phyloP scores from a whole-genome alignment of 2,888 invertebrate genomes.

The Phlogophora meticulosa region DNA sequence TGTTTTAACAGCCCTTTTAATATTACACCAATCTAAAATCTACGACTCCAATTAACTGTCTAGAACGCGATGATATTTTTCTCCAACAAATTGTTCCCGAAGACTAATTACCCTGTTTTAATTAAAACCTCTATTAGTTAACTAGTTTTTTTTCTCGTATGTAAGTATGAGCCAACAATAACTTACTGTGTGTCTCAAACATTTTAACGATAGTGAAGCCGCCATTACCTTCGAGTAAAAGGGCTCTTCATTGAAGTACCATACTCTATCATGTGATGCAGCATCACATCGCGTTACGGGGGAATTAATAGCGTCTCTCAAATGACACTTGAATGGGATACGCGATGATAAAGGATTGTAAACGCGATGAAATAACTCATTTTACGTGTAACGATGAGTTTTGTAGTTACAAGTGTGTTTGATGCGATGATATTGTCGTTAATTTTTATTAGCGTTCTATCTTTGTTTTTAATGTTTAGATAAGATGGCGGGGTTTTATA shows the following conservation, averaged over 20 bases:
- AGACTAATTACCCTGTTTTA: constrained; percentile 41
- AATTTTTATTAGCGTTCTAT: constrained; percentile 28
- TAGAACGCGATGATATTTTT: constrained; percentile 29
- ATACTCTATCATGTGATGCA: constrained; percentile 62
- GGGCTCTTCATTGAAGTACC: constrained; percentile 64
- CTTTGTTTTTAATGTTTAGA: neutral
- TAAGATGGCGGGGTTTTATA: too few relatives aligned
- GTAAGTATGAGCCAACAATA: constrained; percentile 14
- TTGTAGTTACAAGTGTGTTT: constrained; percentile 11
- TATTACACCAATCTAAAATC: constrained; percentile 18
- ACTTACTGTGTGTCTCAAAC: neutral
- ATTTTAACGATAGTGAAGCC: constrained; percentile 21
- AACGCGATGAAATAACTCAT: constrained; percentile 63
- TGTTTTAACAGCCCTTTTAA: constrained; percentile 13
- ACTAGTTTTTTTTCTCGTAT: constrained; percentile 21
- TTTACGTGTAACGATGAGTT: constrained; percentile 36
- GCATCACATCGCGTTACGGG: constrained; percentile 65
- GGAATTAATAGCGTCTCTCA: constrained; percentile 74
- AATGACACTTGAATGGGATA: constrained; percentile 69
- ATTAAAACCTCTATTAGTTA: constrained; percentile 27
- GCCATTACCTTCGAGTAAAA: constrained; percentile 43
- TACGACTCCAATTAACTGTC: constrained; percentile 16
- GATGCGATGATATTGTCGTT: constrained; percentile 21
- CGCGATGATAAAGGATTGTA: constrained; percentile 65
- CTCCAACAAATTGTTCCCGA: constrained; percentile 22